phyloP scores from a whole-genome alignment of 1,140 invertebrate genomes.

The Batillaria attramentaria region DNA sequence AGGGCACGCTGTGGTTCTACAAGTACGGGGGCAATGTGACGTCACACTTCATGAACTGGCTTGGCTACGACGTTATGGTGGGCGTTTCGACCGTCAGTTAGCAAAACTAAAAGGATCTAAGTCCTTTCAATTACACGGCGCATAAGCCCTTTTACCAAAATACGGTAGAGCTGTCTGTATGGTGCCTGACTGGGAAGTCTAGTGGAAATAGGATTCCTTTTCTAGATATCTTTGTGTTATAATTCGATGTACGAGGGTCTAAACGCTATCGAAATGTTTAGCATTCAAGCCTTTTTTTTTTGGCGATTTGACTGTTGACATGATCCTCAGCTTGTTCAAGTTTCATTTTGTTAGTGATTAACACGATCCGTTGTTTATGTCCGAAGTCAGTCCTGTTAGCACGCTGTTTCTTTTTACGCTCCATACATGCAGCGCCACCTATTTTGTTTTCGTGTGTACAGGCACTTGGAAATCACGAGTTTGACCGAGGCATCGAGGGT shows the following conservation, averaged over 20 bases:
- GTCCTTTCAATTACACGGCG: neutral
- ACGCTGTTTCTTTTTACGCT: neutral
- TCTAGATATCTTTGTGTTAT: neutral
- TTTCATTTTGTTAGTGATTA: too few relatives aligned
- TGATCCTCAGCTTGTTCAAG: neutral
- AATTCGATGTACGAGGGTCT: neutral
- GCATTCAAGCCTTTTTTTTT: neutral
- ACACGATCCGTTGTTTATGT: too few relatives aligned
- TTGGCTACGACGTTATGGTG: constrained; percentile 88
- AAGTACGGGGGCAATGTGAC: constrained; percentile 85
- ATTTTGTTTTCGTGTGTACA: constrained; percentile 68
- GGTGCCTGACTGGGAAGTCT: too few relatives aligned
- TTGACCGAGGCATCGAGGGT: constrained; percentile 85
- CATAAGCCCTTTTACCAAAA: too few relatives aligned
- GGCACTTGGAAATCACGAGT: constrained; percentile 96
- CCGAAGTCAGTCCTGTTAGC: too few relatives aligned
- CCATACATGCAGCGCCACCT: too few relatives aligned
- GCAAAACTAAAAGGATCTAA: neutral
- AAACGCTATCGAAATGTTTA: neutral
- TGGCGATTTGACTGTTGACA: neutral
- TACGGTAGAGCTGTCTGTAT: too few relatives aligned
- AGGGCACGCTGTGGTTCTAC: constrained; percentile 88
- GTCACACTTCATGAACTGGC: constrained; percentile 82
- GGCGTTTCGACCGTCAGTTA: constrained; percentile 66
- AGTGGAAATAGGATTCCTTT: neutral